Evolutionary conservation across 2,797 vertebrate genomes (phyloP), one percentile per base, ranked within the genome.

Genomic region (Anguilla pacifica): DNA sequence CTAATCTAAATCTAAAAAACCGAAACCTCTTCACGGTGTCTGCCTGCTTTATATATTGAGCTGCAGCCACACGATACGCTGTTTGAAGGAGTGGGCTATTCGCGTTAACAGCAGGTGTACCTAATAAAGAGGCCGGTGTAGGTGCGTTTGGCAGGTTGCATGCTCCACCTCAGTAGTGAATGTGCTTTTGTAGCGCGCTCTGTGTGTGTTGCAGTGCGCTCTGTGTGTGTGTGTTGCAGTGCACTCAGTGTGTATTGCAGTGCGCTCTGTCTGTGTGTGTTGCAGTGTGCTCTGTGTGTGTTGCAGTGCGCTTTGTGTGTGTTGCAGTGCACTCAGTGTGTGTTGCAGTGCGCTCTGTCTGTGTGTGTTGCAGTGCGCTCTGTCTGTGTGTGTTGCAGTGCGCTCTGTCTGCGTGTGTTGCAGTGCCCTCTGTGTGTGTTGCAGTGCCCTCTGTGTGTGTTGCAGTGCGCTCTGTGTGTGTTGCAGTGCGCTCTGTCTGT

Each of bases 341-440:
- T 57, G 4, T 39, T 53, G 46, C 49, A 1, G 43, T 55, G 11
- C 3, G 7, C 51, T 55, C 51, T 55, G 39, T 81, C 11, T 43
- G 43, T 6, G 43, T 46, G 43, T 43, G 43, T 43, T 43, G 7
- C 6, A 35, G 28, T 72, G 70, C 10, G 11, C 25, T 53, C 17
- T 88, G 46, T 53, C 17, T 88, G 46, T 39, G 59, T 86, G 51
- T 83, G 59, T 77, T 25, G 19, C 11, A 39, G 43, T 72, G 39
- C 25, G 72, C 13, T 22, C 49, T 53, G n/a, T 84, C 43, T 46
- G 43, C 0, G 43, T 46, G 43, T 46, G 43, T 46, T 46, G 9
- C 6, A 35, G 28, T 72, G 70, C 28, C 0, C 25, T 53, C 19
- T 86, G 46, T n/a, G 59, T 86, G 51, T 83, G 59, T 61, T 25